Conservation (phyloP, 2,113 vertebrate species). For the Aythya baeri region DNA sequence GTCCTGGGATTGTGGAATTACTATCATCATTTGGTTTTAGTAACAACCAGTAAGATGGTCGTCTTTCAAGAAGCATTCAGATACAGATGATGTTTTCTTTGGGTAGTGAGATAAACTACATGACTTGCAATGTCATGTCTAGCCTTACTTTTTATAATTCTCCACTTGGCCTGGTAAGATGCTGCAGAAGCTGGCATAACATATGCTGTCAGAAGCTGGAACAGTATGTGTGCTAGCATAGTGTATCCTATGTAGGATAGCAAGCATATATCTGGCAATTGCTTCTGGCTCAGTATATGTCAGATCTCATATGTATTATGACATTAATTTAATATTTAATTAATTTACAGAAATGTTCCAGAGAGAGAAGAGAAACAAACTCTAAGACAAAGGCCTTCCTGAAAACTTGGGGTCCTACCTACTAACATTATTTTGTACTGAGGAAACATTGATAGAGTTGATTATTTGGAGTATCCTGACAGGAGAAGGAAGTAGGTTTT, state of each 20-base stretch:
- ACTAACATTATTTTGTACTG: neutral
- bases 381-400: neutral
- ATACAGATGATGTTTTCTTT: neutral
- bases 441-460: rapidly evolving
- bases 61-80: neutral
- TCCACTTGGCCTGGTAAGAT: neutral
- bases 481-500: neutral
- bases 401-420: neutral
- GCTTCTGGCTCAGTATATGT: neutral
- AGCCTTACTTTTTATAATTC: neutral
- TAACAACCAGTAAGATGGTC: neutral
- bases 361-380: neutral
- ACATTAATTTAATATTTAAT: neutral
- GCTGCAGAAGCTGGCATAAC: neutral
- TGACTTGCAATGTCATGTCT: neutral
- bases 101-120: neutral
- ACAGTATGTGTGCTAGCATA: neutral
- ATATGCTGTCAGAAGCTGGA: neutral
- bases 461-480: neutral
- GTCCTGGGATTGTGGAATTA: neutral
- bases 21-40: neutral
- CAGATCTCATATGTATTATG: neutral
- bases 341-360: neutral
- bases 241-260: neutral
- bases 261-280: neutral